A percentile compares a stretch with the other conserved stretches of the same genome.
Evolutionary conservation across 1,140 invertebrate species (phyloP).

Genomic region (Nixonia krombeini): DNA sequence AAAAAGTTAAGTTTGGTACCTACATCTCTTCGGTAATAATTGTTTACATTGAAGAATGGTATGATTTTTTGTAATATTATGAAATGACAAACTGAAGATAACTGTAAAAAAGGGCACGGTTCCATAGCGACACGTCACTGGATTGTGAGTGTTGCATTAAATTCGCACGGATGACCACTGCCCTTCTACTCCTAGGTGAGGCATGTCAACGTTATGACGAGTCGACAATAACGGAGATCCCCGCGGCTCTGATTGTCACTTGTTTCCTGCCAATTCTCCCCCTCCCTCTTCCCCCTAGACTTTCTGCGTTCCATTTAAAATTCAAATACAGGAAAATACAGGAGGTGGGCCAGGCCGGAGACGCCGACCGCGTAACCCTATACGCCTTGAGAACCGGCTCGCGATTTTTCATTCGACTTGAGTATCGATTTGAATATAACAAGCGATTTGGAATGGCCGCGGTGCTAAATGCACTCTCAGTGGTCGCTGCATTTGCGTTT

Average conservation of each 20-base stretch:
- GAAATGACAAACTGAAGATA: too few species aligned
- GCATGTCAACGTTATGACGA: constrained; percentile 54
- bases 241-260: constrained; percentile 66
- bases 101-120: too few species aligned
- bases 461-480: constrained; percentile 10
- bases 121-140: too few species aligned
- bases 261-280: constrained; percentile 61
- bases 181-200: constrained; percentile 25
- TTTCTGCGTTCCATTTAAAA: constrained; percentile 49
- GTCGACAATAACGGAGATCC: constrained; percentile 58
- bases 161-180: constrained; percentile 52
- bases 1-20: too few species aligned
- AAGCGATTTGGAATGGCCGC: constrained; percentile 17
- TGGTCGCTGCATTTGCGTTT: constrained; percentile 25
- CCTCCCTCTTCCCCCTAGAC: constrained; percentile 18
- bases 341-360: constrained; percentile 18
- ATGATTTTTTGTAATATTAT: too few species aligned
- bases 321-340: constrained; percentile 58
- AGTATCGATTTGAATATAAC: constrained; percentile 56
- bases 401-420: constrained; percentile 25
- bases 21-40: too few species aligned
- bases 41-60: too few species aligned
- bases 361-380: constrained; percentile 59
- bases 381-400: constrained; percentile 67
- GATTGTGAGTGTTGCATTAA: neutral